Evolutionary conservation across 2,113 vertebrate genomes (phyloP).

Genomic region (Antechinus flavipes): DNA sequence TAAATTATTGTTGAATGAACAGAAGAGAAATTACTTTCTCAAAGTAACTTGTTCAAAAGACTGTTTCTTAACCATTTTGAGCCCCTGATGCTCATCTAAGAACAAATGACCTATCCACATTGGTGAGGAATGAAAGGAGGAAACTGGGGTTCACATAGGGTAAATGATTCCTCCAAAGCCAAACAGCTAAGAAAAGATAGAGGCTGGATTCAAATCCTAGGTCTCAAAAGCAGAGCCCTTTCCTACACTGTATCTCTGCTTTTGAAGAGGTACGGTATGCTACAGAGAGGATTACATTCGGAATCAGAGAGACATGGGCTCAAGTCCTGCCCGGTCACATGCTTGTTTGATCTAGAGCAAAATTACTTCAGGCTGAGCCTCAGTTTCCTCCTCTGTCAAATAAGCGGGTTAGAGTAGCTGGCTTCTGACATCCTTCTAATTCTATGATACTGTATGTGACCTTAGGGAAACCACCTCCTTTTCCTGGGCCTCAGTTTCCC

Average conservation of each 20-base stretch:
- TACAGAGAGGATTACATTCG: neutral
- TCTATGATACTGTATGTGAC: neutral
- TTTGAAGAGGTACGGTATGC: neutral
- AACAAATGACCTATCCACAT: neutral
- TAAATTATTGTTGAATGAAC: neutral
- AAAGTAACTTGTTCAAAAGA: neutral
- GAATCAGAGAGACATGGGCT: neutral
- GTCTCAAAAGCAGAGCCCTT: neutral
- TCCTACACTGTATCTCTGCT: neutral
- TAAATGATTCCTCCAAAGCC: neutral
- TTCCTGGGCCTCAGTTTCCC: neutral
- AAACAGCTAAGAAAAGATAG: neutral
- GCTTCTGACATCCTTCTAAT: neutral
- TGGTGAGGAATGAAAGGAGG: neutral
- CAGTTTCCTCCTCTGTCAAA: neutral
- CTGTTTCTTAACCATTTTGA: neutral
- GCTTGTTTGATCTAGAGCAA: neutral
- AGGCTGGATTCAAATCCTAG: neutral
- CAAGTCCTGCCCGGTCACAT: neutral
- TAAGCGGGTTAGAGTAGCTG: neutral
- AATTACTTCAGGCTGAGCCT: neutral
- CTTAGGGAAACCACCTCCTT: neutral
- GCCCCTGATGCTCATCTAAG: neutral
- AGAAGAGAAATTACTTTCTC: neutral
- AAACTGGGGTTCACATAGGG: neutral